Base-by-base conservation (phyloP, 2,113 vertebrate species). In the Paracanthobrama guichenoti region DNA sequence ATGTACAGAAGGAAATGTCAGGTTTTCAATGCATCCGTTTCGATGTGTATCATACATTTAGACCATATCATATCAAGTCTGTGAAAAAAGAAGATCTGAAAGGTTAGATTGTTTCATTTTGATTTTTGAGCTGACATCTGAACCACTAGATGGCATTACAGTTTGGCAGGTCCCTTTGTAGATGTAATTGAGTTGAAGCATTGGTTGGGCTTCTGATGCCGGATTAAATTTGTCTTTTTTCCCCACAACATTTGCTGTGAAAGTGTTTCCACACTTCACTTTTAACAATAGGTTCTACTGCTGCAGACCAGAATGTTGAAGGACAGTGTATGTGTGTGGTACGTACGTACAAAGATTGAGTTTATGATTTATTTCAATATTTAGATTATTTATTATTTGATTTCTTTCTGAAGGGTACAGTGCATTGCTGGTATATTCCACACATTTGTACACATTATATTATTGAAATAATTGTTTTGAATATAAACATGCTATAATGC, bases 101-200 rank as follows among this genome's bases (percentile, higher is more conserved):
- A 46, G 12, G 14, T 44, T 24, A 2, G 22, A 7, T 5, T 44
- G 22, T n/a, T 11, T 11, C 9, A 42, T n/a, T 12, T 42, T n/a
- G 35, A 12, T 13, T 44, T 20, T 72, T 48, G 69, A 73, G 69
- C 42, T 73, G 69, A 72, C 22, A 26, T 31, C 13, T 76, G 7
- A 48, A 53, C 89, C 90, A 88, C 90, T 87, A 91, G 90, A 84
- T 91, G 90, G 90, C 87, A 85, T 87, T 89, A 87, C 66, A 86
- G 86, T 85, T 90, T 84, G 89, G 85, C 69, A 76, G 81, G 87
- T 87, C 73, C 73, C 71, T 79, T 55, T 6, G 28, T 10, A 9
- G 18, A 3, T 83, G 42, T 69, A n/a, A 24, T 26, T 53, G 50
- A 44, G 39, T 57, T 64, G 13, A n/a, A 79, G 35, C 69, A 39